Evolutionary conservation across 1,140 invertebrate genomes (phyloP), one percentile per base, ranked within the genome.

Genomic region (Philaenus spumarius): DNA sequence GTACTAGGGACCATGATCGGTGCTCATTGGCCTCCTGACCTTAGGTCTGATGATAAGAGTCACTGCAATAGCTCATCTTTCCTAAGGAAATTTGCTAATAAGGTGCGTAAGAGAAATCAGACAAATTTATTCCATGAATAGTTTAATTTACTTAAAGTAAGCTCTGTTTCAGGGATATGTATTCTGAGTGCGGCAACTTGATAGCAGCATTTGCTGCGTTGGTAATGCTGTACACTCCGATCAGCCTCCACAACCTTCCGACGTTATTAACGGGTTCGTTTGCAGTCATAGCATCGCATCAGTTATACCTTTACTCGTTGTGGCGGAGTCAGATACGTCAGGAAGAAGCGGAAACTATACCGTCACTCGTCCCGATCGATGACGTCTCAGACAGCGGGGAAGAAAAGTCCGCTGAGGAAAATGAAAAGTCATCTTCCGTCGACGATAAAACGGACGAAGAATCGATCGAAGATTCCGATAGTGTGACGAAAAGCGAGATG

Each of bases 231-330:
- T 65, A 58, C 43, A 55, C 45, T 26, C 61, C 59, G 6, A 52
- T 51, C 17, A 55, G 50, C 64, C 69, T 75, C n/a, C 75, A 72
- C 68, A 71, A 58, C 55, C 68, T 77, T 42, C 69, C 75, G 42
- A 72, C 71, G 7, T 53, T 71, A 20, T 50, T 73, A 9, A 67
- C 72, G 12, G 22, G 57, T 17, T 63, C 58, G 2, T 40, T 69
- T 23, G 40, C 61, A 19, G 46, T 53, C 7, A 56, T 69, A 11
- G 58, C 62, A 19, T 15, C 62, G n/a, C 62, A 63, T 42, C 62
- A 63, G 46, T 14, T 56, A 0, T 39, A 56, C 17, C 57, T 24
- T 19, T 30, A 4, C 26, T 4, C 26, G 26, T 30, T 37, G 30
- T 59, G 56, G 50, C 30, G 55, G 2, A n/a, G 50, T n/a, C 34